Evolutionary conservation across 2,113 vertebrate species (phyloP).

Genomic region (Cynocephalus volans): DNA sequence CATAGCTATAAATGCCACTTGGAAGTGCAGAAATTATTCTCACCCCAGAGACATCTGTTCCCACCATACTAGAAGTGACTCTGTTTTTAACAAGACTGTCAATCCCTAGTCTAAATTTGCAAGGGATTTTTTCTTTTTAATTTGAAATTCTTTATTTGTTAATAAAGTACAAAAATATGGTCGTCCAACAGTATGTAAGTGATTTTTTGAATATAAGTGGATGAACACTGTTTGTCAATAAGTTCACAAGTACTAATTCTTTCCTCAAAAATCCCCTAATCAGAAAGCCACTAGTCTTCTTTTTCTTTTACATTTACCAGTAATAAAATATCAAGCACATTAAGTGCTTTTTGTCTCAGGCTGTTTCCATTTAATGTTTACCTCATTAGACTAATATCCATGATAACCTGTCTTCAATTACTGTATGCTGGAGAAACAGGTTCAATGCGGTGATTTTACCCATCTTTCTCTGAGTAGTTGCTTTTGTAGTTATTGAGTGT

Average conservation of each 20-base stretch:
- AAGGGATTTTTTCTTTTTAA: background rate
- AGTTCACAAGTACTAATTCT: background rate
- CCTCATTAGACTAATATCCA: background rate
- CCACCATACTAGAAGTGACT: background rate
- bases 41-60: background rate
- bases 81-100: background rate
- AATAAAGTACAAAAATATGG: no score
- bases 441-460: background rate
- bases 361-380: background rate
- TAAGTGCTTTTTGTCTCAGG: background rate
- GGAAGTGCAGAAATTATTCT: background rate
- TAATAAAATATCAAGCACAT: conserved; percentile 16
- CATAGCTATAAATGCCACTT: background rate
- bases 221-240: background rate
- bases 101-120: background rate
- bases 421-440: no score
- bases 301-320: background rate
- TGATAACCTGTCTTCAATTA: background rate
- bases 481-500: background rate
- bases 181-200: no score
- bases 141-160: no score
- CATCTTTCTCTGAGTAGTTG: background rate
- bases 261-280: background rate
- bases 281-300: conserved; percentile 14
- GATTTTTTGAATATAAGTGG: background rate